Evolutionary conservation across 2,113 vertebrate genomes (phyloP), one percentile per base, ranked within the genome.

Genomic region (Empidonax alnorum): DNA sequence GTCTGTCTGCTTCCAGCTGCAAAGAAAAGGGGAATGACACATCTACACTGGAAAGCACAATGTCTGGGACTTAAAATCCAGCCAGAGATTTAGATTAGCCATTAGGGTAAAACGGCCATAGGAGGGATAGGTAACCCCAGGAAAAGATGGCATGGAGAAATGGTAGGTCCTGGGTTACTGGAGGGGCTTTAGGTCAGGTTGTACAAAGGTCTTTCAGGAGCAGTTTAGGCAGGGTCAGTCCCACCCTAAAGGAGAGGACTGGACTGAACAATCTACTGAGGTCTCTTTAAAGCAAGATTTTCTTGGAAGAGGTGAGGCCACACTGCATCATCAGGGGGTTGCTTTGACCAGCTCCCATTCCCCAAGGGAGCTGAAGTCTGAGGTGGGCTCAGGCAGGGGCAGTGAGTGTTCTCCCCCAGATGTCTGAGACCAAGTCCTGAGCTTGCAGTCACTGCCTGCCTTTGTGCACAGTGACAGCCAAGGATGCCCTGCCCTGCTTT

Each of bases 1-100:
- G 44, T 90, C 90, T 92, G 33, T 72, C 82, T 94, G 66, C 61
- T 94, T 92, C 89, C 80, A 89, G 56, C 44, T 95, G 89, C 65
- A 74, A 31, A 63, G 72, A 58, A 84, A 59, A 52, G 27, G 42
- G 37, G 44, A 95, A 37, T n/a, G 5, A 41, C 19, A 25, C 31
- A 35, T 87, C 47, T 63, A 4, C 5, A 6, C 39, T 30, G 47
- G 68, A 71, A 93, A 80, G 50, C 3, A 2, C 42, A 25, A 2
- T 33, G 25, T 74, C 46, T 77, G 56, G 10, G 17, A 8, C 19
- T 74, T 84, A 77, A 80, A 93, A 84, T 59, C 73, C 35, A 84
- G 33, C 11, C 4, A 90, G 39, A 63, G 42, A 19, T 80, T 83
- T 80, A 50, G 33, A 30, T 90, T 52, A 76, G n/a, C n/a, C 42